Evolutionary conservation across 2,113 vertebrate genomes (phyloP), one percentile per base, ranked within the genome.

Genomic region (Serinus canaria): DNA sequence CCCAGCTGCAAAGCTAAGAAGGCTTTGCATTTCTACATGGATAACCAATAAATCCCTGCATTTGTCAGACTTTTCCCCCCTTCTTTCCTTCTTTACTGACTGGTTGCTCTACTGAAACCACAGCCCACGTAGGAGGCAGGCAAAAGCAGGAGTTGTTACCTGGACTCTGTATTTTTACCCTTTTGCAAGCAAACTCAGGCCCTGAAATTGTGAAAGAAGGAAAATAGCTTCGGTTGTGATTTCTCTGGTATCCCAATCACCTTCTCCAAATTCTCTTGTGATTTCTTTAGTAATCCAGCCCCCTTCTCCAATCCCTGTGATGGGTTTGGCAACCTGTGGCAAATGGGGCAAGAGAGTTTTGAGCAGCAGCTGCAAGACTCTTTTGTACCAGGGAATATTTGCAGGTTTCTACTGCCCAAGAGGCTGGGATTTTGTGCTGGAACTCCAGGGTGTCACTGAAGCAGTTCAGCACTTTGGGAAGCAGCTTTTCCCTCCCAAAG

Each of bases 81-180:
- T 33, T 13, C 39, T 58, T 53, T 39, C 23, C 31, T 44, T 47
- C 33, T 59, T 56, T 50, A 21, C 11, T 31, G 11, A 53, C 17
- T 30, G 4, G 18, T 43, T 70, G 11, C 21, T 52, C 30, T 58
- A 8, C 19, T 52, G 53, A 35, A 58, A 19, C 31, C 24, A 75
- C 47, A 50, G 50, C 64, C 64, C 33, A 9, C 25, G 41, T 6
- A 47, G 27, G 62, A 43, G 35, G 44, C 20, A 72, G 44, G 3
- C 60, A 16, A 79, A 86, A 31, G 22, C 47, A 28, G 0, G 0
- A 8, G 31, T n/a, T 69, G 8, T 52, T 67, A 31, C 16, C 28
- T 67, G 52, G 25, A 28, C 27, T 74, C 74, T 67, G 5, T 19
- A 4, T 18, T 86, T 86, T 82, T 30, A 72, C 4, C 15, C 33